Evolutionary conservation across 2,888 invertebrate species (phyloP).

Genomic region (Creontiades dilutus): DNA sequence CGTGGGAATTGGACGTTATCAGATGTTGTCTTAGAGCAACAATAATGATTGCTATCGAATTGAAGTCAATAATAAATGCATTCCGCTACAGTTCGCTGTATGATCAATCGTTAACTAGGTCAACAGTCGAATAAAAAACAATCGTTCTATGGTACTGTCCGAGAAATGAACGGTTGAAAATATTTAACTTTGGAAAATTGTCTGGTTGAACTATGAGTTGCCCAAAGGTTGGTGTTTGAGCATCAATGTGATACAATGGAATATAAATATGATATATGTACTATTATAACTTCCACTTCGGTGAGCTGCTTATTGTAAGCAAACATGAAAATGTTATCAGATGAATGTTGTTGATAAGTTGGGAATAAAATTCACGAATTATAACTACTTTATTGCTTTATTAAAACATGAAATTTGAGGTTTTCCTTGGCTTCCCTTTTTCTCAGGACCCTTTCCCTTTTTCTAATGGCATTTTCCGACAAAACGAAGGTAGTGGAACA

Average conservation of each 20-base stretch:
- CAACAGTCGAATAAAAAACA: too few species aligned
- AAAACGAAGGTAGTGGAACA: too few species aligned
- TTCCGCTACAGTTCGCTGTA: background rate
- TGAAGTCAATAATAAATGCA: background rate
- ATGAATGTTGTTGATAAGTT: slow-evolving; percentile 11
- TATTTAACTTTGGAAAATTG: too few species aligned
- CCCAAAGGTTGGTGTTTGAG: background rate
- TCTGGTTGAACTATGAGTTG: too few species aligned
- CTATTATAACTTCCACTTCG: background rate
- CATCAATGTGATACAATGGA: slow-evolving; percentile 21
- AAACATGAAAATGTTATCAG: slow-evolving; percentile 2
- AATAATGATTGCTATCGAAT: background rate
- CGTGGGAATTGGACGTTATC: too few species aligned
- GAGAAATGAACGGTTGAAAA: too few species aligned
- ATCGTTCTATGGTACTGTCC: too few species aligned
- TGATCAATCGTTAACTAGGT: too few species aligned
- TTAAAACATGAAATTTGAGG: background rate
- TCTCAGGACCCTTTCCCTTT: too few species aligned
- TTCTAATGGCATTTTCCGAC: too few species aligned
- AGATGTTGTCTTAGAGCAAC: too few species aligned
- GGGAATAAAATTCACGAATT: background rate
- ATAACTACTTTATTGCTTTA: background rate
- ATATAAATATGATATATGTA: background rate
- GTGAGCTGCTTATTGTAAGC: background rate
- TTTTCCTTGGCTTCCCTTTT: too few species aligned